Base-by-base conservation (phyloP, 2,113 vertebrate species). In the Callaeas wilsoni region DNA sequence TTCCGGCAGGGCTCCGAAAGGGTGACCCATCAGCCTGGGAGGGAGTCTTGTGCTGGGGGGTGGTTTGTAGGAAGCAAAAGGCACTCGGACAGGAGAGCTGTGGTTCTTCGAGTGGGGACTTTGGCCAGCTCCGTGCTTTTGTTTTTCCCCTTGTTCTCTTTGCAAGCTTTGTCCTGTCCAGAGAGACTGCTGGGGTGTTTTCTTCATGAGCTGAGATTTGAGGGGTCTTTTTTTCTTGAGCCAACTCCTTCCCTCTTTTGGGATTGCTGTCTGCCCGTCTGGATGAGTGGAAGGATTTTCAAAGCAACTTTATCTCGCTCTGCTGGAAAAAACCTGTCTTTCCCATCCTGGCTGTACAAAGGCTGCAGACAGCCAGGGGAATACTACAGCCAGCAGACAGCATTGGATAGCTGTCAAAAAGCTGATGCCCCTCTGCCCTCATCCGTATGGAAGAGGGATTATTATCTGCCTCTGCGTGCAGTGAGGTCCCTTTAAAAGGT, bases 361-460 rank as follows among this genome's bases (percentile, higher is more conserved):
- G 63, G 55, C 90, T 94, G 47, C 68, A 87, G 85, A 52, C 84
- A 95, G 84, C 75, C 87, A 59, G 47, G 89, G 90, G 75, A 90
- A 63, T 83, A 55, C 49, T 84, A 1, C 6, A 93, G 87, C 90
- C 90, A 88, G 87, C 78, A 96, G 87, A 62, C 85, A 90, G 82
- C 15, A 2, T 26, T 94, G 92, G 86, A 71, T 64, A 76, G 69
- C 77, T 96, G 92, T 93, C 92, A 93, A 80, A 95, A 93, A 90
- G 47, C 90, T 93, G 94, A 78, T 92, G 90, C 64, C 83, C 74
- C 41, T 83, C 69, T 90, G 85, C 79, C 73, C 92, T 94, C 79
- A 71, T 93, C 87, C 47, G 37, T 90, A 83, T 86, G 79, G 63
- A 91, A 82, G 37, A 79, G 77, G 64, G 42, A 64, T 91, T 95